Base-by-base conservation (phyloP, 2,888 invertebrate genomes). In the Ectropis crepuscularia region DNA sequence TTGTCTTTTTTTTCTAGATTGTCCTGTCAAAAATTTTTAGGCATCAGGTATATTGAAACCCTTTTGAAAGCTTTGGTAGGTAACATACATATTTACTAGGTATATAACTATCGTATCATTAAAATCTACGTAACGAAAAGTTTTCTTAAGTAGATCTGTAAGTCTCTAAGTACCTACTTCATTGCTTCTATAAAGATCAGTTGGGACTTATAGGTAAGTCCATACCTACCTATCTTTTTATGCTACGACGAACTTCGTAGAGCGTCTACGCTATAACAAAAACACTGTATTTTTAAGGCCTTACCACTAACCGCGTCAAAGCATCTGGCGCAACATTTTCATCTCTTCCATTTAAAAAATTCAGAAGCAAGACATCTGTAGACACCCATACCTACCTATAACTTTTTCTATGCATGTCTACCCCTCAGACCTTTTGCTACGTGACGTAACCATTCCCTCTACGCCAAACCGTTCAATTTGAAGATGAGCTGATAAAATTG, bases 391-490 rank as follows among this genome's bases (percentile, higher is more conserved):
- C 65, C 72, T 80, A 78, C 69, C 63, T 77, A 76, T 71, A 76
- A 67, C 70, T 74, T 76, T 65, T 61, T 77, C 75, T 82, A 85
- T 84, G 84, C 83, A 83, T 86, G 84, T 77, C 78, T 78, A 81
- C 80, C 83, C 83, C 80, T 79, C 51, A 74, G 74, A 72, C 69
- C 74, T 74, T 74, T 74, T 72, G 74, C 69, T 80, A 78, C 77
- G 81, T 90, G 90, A 90, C 87, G 88, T 85, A 89, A 90, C 85
- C 73, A 75, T 80, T 84, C 86, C 86, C 87, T 77, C 74, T 76
- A 76, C 79, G 73, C 74, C 70, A 78, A 77, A 78, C 83, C 74
- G 85, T 87, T 85, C 76, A 71, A 74, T 74, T 92, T 89, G 72
- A 87, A 88, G 90, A 74, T 75, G 84, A 83, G 78, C 66, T 74